Percentiles rank a stretch among this genome's conserved stretches.
phyloP scores from a whole-genome alignment of 2,113 vertebrate species.

The Rhodinocichla rosea region DNA sequence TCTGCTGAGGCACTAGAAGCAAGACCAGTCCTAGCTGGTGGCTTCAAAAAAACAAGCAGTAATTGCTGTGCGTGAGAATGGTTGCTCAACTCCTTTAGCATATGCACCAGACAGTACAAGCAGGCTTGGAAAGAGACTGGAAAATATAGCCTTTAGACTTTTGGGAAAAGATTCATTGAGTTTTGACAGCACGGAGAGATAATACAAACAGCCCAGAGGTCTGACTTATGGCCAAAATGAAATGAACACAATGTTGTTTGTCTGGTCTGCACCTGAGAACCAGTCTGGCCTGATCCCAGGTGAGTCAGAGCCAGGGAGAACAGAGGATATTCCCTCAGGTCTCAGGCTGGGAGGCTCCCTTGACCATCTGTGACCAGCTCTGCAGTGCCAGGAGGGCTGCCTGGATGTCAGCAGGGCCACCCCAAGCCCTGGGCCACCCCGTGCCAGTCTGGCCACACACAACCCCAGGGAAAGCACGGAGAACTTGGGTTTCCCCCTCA shows the following conservation, averaged over 20 bases:
- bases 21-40: background rate
- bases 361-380: background rate
- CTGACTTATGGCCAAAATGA: background rate
- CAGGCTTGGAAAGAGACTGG: background rate
- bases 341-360: fast-evolving
- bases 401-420: background rate
- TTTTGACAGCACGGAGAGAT: background rate
- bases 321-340: background rate
- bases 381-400: background rate
- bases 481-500: background rate
- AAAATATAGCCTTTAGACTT: conserved; percentile 13
- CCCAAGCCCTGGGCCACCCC: fast-evolving
- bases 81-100: background rate
- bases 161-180: background rate
- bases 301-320: background rate
- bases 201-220: background rate
- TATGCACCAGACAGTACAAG: background rate
- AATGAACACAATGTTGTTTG: background rate
- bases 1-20: background rate
- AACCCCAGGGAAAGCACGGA: background rate
- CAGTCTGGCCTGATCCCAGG: background rate
- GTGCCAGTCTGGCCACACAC: fast-evolving
- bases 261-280: background rate
- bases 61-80: background rate
- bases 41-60: background rate